Percentiles rank a stretch among this genome's conserved stretches.
Evolutionary conservation across 1,140 invertebrate genomes (phyloP).

Genomic region (Drosophila cardini): DNA sequence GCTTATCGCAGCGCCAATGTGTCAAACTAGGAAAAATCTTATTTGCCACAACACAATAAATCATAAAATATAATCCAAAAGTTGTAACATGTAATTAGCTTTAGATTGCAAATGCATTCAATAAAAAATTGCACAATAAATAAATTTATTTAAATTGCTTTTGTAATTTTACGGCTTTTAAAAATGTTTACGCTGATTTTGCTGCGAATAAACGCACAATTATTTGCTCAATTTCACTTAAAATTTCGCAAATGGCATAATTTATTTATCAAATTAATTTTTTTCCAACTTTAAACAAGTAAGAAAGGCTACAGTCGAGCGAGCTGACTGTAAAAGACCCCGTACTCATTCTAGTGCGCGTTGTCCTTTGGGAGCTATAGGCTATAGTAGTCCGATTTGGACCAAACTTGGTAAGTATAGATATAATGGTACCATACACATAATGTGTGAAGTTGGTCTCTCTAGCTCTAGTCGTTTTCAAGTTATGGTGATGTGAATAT

Average conservation of each 20-base stretch:
- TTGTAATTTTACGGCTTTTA: slow-evolving; percentile 40
- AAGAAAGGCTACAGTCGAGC: no score
- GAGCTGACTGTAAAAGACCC: no score
- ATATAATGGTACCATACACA: no score
- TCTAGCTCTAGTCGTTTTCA: no score
- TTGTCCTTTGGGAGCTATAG: no score
- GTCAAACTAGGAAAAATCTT: slow-evolving; percentile 63
- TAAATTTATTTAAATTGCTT: slow-evolving; percentile 12
- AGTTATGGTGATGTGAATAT: no score
- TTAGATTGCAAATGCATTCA: background rate
- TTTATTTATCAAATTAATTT: no score
- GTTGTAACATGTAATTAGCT: slow-evolving; percentile 8
- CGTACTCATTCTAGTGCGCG: no score
- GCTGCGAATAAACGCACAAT: slow-evolving; percentile 38
- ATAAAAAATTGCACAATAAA: background rate
- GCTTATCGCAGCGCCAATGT: slow-evolving; percentile 60
- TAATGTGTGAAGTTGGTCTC: no score
- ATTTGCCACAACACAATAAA: slow-evolving; percentile 11
- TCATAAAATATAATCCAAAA: background rate
- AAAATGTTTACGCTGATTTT: slow-evolving; percentile 40
- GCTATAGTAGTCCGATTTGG: no score
- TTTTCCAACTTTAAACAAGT: no score
- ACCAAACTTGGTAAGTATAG: no score
- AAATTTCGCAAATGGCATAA: slow-evolving; percentile 23
- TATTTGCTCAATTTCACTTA: slow-evolving; percentile 53